Percentiles rank a stretch among this genome's conserved stretches.
Evolutionary conservation across 2,888 invertebrate genomes (phyloP).

Genomic region (Clitarchus hookeri): DNA sequence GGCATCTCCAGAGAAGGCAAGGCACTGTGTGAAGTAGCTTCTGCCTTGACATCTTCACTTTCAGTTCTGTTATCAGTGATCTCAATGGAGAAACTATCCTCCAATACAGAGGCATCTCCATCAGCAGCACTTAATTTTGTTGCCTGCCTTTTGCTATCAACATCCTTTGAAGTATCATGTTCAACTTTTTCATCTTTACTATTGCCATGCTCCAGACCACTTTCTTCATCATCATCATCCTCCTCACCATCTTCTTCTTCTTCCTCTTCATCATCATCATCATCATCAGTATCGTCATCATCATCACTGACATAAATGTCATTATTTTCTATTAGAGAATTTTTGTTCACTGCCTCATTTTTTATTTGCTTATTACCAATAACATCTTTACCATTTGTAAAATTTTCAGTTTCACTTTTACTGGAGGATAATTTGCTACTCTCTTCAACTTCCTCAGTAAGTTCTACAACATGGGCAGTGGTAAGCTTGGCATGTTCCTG

Average conservation of each 20-base stretch:
- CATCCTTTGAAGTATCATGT: slow-evolving; percentile 8
- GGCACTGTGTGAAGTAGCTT: not conserved
- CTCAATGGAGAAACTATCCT: not conserved
- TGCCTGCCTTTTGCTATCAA: slow-evolving; percentile 31
- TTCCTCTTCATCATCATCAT: slow-evolving; percentile 40
- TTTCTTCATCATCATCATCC: slow-evolving; percentile 39
- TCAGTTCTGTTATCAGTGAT: not conserved
- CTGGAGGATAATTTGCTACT: not conserved
- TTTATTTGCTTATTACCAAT: too few species aligned
- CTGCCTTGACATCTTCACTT: not conserved
- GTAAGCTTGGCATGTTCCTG: not conserved
- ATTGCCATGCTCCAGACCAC: slow-evolving; percentile 35
- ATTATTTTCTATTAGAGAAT: not conserved
- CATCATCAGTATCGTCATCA: slow-evolving; percentile 35
- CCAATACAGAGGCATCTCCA: not conserved
- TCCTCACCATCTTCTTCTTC: slow-evolving; percentile 42
- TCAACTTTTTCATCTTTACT: slow-evolving; percentile 21
- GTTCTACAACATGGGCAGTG: not conserved
- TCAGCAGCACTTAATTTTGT: not conserved
- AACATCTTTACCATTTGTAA: not conserved
- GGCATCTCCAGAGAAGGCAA: not conserved
- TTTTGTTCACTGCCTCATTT: too few species aligned
- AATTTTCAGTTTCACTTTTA: not conserved
- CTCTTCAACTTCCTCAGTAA: not conserved
- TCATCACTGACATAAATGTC: slow-evolving; percentile 33